Evolutionary conservation across 2,888 invertebrate species (phyloP), one percentile per base, ranked within the genome.

Genomic region (Megastigmus dorsalis): DNA sequence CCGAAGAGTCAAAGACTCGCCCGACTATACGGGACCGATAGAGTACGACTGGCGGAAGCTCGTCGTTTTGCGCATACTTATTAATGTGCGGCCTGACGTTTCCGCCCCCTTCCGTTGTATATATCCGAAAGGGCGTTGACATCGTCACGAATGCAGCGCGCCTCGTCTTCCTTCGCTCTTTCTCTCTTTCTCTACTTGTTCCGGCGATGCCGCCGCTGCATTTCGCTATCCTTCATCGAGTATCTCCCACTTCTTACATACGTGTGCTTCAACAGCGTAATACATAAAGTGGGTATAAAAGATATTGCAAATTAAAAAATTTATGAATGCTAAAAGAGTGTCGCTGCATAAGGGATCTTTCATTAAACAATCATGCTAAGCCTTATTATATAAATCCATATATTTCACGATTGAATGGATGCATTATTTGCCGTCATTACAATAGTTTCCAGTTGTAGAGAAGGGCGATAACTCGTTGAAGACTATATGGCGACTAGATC

Each of bases 51-150:
- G 52, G 52, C 76, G 73, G 76, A 78, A 79, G 78, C 75, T 78
- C 52, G 45, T 52, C 76, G 57, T 48, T 70, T 77, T 79, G 78
- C 80, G 78, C 79, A 82, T 79, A 81, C 79, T 83, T 83, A 83
- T 83, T 83, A 83, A 83, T 83, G 81, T 79, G 76, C 77, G 76
- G 77, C 78, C 78, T 78, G 79, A 76, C 78, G 80, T 82, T 83
- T 83, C 83, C 83, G 82, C 81, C 80, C 80, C 80, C n/a, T 80
- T 83, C 79, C 82, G 80, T 79, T 75, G 72, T 52, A 38, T 43
- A n/a, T n/a, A n/a, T 6, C 60, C 77, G 72, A 77, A 81, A 82
- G 83, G 81, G 78, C 83, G 79, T 83, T 83, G 82, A 80, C 81
- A 81, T 80, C 71, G 77, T 77, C 79, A 75, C 65, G 45, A 23